phyloP scores from a whole-genome alignment of 2,113 vertebrate species.

The Melanerpes aurifrons region DNA sequence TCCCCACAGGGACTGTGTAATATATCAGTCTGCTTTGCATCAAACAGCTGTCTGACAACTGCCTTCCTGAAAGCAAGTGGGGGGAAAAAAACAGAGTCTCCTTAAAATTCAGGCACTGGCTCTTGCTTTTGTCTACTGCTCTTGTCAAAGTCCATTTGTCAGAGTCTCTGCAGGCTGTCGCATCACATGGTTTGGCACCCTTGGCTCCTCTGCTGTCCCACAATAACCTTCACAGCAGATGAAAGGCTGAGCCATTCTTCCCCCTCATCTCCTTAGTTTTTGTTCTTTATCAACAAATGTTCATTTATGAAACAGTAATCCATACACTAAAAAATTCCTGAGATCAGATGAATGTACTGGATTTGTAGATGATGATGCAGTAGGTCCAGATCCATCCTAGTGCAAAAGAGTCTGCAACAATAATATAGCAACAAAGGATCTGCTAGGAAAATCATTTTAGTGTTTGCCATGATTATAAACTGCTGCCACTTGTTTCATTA shows the following conservation, averaged over 20 bases:
- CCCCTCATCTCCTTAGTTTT: neutral
- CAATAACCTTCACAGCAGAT: constrained; percentile 7
- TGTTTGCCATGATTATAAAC: neutral
- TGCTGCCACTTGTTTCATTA: neutral
- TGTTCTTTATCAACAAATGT: neutral
- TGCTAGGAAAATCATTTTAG: neutral
- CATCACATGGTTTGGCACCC: neutral
- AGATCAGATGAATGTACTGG: fast-evolving
- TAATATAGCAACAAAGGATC: neutral
- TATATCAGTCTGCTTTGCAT: constrained; percentile 5
- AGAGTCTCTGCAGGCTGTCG: constrained; percentile 30
- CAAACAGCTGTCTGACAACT: constrained; percentile 13
- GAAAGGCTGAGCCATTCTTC: neutral
- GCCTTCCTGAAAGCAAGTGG: neutral
- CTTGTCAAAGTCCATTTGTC: constrained; percentile 46
- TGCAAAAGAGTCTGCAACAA: neutral
- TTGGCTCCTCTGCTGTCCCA: neutral
- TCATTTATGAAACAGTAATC: neutral
- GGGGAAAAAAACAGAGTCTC: neutral
- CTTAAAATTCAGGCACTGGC: neutral
- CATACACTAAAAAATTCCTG: neutral
- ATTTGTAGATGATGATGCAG: neutral
- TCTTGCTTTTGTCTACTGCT: constrained; percentile 41
- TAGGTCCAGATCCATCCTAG: neutral
- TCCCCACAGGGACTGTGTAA: neutral